Conservation (phyloP, 1,140 invertebrate genomes). For the Oncopeltus fasciatus region DNA sequence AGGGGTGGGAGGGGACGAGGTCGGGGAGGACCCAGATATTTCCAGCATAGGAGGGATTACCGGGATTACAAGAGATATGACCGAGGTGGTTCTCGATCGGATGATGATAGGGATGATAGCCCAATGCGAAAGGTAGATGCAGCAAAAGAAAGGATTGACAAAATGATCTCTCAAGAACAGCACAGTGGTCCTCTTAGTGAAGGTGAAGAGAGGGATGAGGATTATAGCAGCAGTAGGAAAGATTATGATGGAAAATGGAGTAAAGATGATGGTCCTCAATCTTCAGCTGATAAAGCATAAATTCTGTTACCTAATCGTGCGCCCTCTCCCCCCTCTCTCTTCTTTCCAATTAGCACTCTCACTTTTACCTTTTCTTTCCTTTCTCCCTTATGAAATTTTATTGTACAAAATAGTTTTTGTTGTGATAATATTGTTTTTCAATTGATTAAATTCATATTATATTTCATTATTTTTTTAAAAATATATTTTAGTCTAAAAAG, state of each 20-base stretch:
- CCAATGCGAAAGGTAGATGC: slow-evolving; percentile 42
- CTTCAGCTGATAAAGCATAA: slow-evolving; percentile 1
- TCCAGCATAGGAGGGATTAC: slow-evolving; percentile 27
- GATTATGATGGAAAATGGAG: slow-evolving; percentile 21
- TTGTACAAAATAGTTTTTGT: no score
- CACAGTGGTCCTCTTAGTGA: slow-evolving; percentile 52
- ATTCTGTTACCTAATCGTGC: not conserved
- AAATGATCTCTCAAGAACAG: slow-evolving; percentile 34
- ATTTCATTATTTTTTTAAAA: no score
- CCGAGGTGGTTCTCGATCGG: slow-evolving; percentile 31
- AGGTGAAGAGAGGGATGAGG: slow-evolving; percentile 53
- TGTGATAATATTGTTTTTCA: no score
- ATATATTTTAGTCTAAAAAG: no score
- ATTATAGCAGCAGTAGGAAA: slow-evolving; percentile 25
- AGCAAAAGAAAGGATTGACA: slow-evolving; percentile 45
- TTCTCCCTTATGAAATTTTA: no score
- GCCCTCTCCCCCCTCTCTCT: no score
- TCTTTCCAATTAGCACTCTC: no score
- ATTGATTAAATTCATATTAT: no score
- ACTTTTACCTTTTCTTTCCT: no score
- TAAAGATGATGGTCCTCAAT: not conserved
- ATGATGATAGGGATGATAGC: slow-evolving; percentile 33
- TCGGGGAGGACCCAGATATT: slow-evolving; percentile 34
- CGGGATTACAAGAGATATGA: slow-evolving; percentile 28
- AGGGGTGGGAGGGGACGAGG: slow-evolving; percentile 31